Conservation (phyloP, 2,113 vertebrate genomes). For the Fukomys damarensis region DNA sequence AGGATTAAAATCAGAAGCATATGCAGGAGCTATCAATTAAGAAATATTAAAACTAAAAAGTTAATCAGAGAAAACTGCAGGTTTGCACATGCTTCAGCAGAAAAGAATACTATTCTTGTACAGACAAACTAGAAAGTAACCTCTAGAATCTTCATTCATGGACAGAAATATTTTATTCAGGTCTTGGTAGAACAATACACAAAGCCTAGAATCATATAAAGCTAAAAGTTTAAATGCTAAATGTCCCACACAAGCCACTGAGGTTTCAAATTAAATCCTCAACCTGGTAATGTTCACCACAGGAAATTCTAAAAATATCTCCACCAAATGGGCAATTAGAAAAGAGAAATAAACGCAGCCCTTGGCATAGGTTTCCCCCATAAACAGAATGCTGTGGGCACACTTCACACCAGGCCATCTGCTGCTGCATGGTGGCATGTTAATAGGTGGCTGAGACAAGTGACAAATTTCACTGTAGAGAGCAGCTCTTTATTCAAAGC, state of each 20-base stretch:
- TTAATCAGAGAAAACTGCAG: background rate
- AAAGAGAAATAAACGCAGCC: conserved; percentile 53
- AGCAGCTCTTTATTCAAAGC: conserved; percentile 12
- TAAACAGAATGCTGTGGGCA: conserved; percentile 41
- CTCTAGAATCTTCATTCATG: background rate
- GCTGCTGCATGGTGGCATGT: background rate
- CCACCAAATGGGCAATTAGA: conserved; percentile 34
- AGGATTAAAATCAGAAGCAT: background rate
- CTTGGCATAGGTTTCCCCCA: background rate
- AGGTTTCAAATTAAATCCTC: conserved; percentile 42
- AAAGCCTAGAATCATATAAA: background rate
- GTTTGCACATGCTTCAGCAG: background rate
- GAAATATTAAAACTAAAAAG: background rate
- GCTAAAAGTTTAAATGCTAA: background rate
- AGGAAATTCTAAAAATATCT: conserved; percentile 53
- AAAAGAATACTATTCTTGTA: background rate
- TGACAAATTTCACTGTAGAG: background rate
- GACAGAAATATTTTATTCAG: background rate
- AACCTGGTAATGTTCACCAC: background rate
- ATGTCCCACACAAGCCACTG: background rate
- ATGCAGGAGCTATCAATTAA: background rate
- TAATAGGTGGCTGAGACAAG: background rate
- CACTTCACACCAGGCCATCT: background rate
- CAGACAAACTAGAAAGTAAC: background rate
- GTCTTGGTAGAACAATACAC: background rate